A percentile compares a stretch with the other conserved stretches of the same genome.
phyloP scores from a whole-genome alignment of 2,888 invertebrate species.

The Xylota sylvarum region DNA sequence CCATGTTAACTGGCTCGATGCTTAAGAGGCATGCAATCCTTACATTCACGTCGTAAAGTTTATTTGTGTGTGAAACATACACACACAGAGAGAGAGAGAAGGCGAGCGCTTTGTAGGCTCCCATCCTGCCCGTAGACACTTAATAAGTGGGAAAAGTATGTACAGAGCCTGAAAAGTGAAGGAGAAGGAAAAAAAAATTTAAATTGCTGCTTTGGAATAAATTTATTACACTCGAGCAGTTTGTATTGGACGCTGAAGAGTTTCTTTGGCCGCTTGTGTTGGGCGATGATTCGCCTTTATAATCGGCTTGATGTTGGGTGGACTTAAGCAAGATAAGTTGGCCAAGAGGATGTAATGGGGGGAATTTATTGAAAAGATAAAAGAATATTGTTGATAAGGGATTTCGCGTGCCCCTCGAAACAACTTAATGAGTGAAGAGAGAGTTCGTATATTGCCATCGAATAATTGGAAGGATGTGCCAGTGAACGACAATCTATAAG shows the following conservation, averaged over 20 bases:
- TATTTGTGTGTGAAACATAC: constrained; percentile 21
- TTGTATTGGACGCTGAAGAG: constrained; percentile 43
- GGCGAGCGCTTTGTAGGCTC: constrained; percentile 10
- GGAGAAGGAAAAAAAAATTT: constrained; percentile 42
- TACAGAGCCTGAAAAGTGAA: constrained; percentile 5
- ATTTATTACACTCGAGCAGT: constrained; percentile 65
- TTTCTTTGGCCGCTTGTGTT: constrained; percentile 16
- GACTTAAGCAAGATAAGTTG: constrained; percentile 64
- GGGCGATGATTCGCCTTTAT: constrained; percentile 30
- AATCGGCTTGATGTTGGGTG: constrained; percentile 54
- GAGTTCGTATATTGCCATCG: constrained; percentile 19
- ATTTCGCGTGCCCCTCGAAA: constrained; percentile 6
- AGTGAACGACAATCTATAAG: background rate
- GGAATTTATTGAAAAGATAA: constrained; percentile 70
- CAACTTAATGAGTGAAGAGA: constrained; percentile 27
- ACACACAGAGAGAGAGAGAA: background rate
- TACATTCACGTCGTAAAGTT: constrained; percentile 62
- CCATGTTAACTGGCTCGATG: constrained; percentile 70
- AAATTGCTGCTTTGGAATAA: constrained; percentile 67
- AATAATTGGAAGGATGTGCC: constrained; percentile 11
- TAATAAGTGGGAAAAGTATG: constrained; percentile 47
- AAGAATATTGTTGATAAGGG: constrained; percentile 34
- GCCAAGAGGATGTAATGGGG: constrained; percentile 51
- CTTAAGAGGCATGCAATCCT: constrained; percentile 70
- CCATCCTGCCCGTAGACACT: constrained; percentile 27